These are phyloP conservation scores for Heteronetta atricapilla DNA, from an alignment of 2,113 vertebrate species.

Conservation along the genomic window DNA sequence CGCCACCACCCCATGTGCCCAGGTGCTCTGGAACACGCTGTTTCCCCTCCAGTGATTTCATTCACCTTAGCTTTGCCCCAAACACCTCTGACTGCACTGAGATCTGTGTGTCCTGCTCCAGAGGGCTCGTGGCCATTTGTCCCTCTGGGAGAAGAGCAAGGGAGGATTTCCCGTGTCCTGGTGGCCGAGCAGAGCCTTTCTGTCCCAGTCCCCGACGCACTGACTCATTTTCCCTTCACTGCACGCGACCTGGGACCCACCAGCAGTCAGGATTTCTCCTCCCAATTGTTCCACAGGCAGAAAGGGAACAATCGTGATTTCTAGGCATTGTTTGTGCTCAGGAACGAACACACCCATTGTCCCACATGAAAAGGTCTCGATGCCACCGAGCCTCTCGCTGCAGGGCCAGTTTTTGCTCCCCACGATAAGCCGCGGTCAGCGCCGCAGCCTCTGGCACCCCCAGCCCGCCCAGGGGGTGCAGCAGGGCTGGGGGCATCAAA, in stretches of 20 bases:
- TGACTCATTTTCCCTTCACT: background rate
- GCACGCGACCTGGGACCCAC: background rate
- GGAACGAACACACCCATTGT: constrained; percentile 46
- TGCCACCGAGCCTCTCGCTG: background rate
- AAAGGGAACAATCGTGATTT: background rate
- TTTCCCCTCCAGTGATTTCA: background rate
- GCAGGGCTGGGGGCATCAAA: constrained; percentile 69
- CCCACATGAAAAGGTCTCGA: background rate
- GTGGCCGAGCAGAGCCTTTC: background rate
- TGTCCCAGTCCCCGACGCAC: rapidly evolving
- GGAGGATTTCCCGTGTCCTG: rapidly evolving
- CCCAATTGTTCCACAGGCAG: background rate
- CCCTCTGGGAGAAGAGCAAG: rapidly evolving
- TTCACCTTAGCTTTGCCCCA: background rate
- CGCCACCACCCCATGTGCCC: background rate
- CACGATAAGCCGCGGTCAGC: too few relatives aligned
- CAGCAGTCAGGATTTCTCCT: background rate
- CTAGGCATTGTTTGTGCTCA: background rate
- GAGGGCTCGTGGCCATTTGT: background rate
- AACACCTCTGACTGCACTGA: background rate
- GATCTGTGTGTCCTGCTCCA: background rate
- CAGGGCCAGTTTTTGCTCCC: background rate
- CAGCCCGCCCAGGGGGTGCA: background rate
- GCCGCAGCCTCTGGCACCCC: background rate
- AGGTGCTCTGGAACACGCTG: rapidly evolving